Base-by-base conservation (phyloP, 2,888 invertebrate genomes). In the Cephus nigrinus region DNA sequence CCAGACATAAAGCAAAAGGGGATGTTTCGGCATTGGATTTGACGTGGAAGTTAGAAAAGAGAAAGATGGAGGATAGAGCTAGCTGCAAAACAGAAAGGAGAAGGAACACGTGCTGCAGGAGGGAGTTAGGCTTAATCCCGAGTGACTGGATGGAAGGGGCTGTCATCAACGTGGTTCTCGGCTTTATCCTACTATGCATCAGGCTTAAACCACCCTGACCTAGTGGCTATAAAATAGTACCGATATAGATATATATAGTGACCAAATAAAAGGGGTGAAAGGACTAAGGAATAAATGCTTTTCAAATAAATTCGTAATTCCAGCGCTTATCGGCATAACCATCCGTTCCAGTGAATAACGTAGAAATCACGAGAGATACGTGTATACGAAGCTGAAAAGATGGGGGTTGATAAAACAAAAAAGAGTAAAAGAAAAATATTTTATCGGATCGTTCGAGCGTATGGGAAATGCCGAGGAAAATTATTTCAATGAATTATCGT, bases 161-260 rank as follows among this genome's bases (percentile, higher is more conserved):
- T 80, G 82, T 83, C 83, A 78, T 77, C 82, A 81, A 40, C 76
- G 68, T 77, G 78, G 75, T 32, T 74, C 31, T 79, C 36, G 69
- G 71, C 40, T 73, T 33, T 68, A 77, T 40, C 75, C 73, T 73
- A 72, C 33, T 77, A 77, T 82, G 79, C 75, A 74, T 83, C 81
- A 77, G 75, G 79, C 76, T 80, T 78, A 79, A 74, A 40, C 75
- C 36, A 40, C 40, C 15, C 40, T 40, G 40, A 40, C 40, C 5
- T 15, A 40, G 40, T 40, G 5, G 15, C 40, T 15, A 40, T 40
- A 40, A 40, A 15, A 15, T 15, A 15, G 35, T 36, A 15, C 4
- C 12, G 15, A 15, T 15, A 40, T 40, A 40, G 4, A 40, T 15
- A 40, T 15, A 40, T 1, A 40, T 0, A 40, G 40, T 15, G 1